Percentiles rank a stretch among this genome's conserved stretches.
phyloP scores from a whole-genome alignment of 1,140 invertebrate species.

The Drosophila bocqueti region DNA sequence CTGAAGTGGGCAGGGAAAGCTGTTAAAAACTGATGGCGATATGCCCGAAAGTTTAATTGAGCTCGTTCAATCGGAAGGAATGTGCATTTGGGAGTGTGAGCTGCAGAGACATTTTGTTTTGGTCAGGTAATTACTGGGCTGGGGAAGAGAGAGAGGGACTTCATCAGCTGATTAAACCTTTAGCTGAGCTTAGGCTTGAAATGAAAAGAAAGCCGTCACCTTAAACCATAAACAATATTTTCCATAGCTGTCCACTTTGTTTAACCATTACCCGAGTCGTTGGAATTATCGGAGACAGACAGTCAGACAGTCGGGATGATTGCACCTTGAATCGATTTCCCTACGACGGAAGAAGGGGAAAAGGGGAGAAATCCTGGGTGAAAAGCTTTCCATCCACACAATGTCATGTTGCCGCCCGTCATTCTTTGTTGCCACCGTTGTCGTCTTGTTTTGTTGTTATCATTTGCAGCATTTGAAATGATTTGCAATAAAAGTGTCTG shows the following conservation, averaged over 20 bases:
- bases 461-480: constrained; percentile 82
- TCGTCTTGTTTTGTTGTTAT: constrained; percentile 60
- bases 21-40: constrained; percentile 56
- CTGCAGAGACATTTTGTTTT: constrained; percentile 14
- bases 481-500: constrained; percentile 83
- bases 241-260: constrained; percentile 7
- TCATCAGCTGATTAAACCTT: neutral
- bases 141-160: neutral
- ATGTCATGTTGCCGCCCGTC: constrained; percentile 61
- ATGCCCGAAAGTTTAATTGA: constrained; percentile 54
- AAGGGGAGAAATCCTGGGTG: too few relatives aligned
- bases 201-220: neutral
- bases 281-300: constrained; percentile 36
- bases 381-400: constrained; percentile 34
- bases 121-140: neutral
- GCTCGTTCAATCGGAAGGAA: constrained; percentile 51
- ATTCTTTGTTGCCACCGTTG: constrained; percentile 51
- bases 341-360: constrained; percentile 13
- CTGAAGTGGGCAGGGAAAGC: constrained; percentile 35
- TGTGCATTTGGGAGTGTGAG: constrained; percentile 10
- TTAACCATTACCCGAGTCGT: constrained; percentile 39
- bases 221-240: constrained; percentile 9
- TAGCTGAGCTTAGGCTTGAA: neutral
- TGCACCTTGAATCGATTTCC: constrained; percentile 54
- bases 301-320: constrained; percentile 36